Conservation (phyloP, 2,113 vertebrate species). For the Malurus elegans region DNA sequence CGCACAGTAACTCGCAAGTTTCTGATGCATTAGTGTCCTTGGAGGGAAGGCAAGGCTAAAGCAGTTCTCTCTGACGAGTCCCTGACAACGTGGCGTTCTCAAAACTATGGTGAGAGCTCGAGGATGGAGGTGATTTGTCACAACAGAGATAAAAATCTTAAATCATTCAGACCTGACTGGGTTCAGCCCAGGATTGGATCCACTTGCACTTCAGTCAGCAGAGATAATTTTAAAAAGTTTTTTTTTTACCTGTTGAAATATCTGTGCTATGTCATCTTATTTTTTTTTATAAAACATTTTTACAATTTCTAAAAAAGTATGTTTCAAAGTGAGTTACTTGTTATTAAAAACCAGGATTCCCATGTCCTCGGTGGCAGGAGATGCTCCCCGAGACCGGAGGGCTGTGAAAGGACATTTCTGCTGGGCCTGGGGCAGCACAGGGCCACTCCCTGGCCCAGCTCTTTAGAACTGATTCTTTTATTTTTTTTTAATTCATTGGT, state of each 20-base stretch:
- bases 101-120: conserved; percentile 62
- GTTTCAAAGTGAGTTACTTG: conserved; percentile 40
- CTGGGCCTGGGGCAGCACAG: conserved; percentile 46
- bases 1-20: conserved; percentile 69
- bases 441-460: conserved; percentile 71
- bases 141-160: conserved; percentile 19
- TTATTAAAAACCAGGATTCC: conserved; percentile 50
- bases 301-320: conserved; percentile 66
- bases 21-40: conserved; percentile 68
- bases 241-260: conserved; percentile 40
- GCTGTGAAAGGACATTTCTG: background rate
- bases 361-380: background rate
- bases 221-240: conserved; percentile 26
- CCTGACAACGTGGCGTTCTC: conserved; percentile 59
- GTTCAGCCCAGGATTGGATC: background rate
- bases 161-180: background rate
- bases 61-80: conserved; percentile 67
- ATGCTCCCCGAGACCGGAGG: background rate
- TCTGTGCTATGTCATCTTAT: conserved; percentile 30
- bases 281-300: conserved; percentile 67
- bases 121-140: conserved; percentile 57
- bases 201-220: background rate
- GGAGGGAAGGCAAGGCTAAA: conserved; percentile 66
- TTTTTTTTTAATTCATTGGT: conserved; percentile 33
- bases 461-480: conserved; percentile 15